Conservation (phyloP, 2,888 invertebrate genomes). For the Galeruca laticollis region DNA sequence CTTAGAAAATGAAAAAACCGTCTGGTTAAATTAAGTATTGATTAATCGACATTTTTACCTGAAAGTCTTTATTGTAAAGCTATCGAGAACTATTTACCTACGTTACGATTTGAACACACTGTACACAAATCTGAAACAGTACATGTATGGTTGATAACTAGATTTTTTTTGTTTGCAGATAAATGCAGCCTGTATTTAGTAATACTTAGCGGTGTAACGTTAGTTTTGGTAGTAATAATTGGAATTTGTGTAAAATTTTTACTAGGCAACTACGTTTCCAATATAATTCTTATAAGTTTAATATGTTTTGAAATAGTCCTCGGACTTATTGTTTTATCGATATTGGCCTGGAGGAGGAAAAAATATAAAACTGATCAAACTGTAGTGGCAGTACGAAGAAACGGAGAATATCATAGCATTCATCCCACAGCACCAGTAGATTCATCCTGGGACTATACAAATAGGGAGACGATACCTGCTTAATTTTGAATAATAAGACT, state of each 20-base stretch:
- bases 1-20: no score
- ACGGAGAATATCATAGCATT: constrained; percentile 40
- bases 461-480: constrained; percentile 42
- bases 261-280: constrained; percentile 37
- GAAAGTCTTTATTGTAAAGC: no score
- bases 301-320: constrained; percentile 43
- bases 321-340: constrained; percentile 30
- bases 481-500: constrained; percentile 13
- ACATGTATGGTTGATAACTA: background rate
- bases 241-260: constrained; percentile 42
- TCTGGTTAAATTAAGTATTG: no score
- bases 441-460: constrained; percentile 42
- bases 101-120: no score
- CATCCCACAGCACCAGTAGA: constrained; percentile 43
- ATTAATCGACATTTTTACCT: no score
- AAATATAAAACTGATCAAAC: constrained; percentile 19
- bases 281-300: constrained; percentile 40
- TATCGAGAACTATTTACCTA: no score
- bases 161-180: constrained; percentile 34
- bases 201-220: constrained; percentile 38
- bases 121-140: no score
- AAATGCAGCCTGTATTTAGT: constrained; percentile 41
- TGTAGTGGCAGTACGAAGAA: constrained; percentile 28
- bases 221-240: constrained; percentile 38
- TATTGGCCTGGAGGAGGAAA: constrained; percentile 34